Evolutionary conservation across 2,113 vertebrate species (phyloP).

Genomic region (Xenotilapia caudafasciata): DNA sequence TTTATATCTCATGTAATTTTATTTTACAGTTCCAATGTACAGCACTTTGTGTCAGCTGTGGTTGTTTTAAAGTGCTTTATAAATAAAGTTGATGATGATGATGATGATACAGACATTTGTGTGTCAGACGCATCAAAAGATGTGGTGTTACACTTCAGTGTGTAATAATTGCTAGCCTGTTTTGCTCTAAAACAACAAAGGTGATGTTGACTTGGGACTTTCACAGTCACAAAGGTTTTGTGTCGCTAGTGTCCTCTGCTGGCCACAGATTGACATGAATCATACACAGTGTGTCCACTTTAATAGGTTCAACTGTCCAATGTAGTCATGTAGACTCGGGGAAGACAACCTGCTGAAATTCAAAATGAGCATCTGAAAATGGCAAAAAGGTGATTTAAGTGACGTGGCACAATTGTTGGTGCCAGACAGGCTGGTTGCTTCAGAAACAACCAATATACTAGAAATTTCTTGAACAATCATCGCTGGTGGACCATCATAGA

Average conservation of each 20-base stretch:
- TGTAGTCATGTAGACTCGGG: not conserved
- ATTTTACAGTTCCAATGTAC: too few relatives aligned
- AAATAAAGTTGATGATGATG: too few relatives aligned
- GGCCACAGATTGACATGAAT: conserved; percentile 11
- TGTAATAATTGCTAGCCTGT: not conserved
- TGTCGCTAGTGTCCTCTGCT: conserved; percentile 48
- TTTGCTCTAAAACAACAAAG: not conserved
- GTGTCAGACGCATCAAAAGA: not conserved
- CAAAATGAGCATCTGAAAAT: not conserved
- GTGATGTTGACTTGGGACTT: not conserved
- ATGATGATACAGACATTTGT: not conserved
- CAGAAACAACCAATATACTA: not conserved
- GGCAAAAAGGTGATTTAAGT: not conserved
- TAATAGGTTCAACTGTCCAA: not conserved
- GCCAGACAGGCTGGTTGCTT: not conserved
- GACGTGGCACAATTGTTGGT: not conserved
- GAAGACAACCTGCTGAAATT: not conserved
- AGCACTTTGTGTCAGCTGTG: too few relatives aligned
- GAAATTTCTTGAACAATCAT: not conserved
- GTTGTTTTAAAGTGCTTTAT: too few relatives aligned
- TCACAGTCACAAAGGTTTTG: not conserved
- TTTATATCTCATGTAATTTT: too few relatives aligned
- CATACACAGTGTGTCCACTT: not conserved
- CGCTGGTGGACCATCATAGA: not conserved
- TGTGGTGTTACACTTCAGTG: not conserved